phyloP scores from a whole-genome alignment of 2,888 invertebrate genomes.

The Isoperla grammatica region DNA sequence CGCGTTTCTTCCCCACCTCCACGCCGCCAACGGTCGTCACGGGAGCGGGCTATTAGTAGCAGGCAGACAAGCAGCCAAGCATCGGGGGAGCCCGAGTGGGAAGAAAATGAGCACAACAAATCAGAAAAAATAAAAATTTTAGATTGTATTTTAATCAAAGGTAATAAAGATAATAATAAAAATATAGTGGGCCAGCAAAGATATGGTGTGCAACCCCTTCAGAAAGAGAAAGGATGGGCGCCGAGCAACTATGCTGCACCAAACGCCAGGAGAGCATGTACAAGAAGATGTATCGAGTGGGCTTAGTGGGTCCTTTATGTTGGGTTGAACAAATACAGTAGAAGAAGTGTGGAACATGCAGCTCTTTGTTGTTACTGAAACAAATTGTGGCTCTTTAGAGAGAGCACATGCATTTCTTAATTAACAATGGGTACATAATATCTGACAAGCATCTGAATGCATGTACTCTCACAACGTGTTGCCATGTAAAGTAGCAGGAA shows the following conservation, averaged over 20 bases:
- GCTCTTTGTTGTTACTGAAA: conserved; percentile 33
- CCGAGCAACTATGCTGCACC: conserved; percentile 22
- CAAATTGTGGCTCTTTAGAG: conserved; percentile 19
- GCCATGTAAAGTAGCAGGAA: conserved; percentile 20
- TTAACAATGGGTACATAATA: no score
- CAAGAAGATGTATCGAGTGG: conserved; percentile 19
- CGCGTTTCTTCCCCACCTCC: conserved; percentile 94
- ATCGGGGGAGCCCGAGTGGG: conserved; percentile 35
- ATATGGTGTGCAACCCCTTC: conserved; percentile 26
- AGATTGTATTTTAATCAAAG: conserved; percentile 26
- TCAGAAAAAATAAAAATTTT: conserved; percentile 32
- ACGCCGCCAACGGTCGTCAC: conserved; percentile 46
- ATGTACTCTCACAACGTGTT: no score
- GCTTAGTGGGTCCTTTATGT: conserved; percentile 20
- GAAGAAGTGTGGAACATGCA: conserved; percentile 32
- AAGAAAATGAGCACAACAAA: conserved; percentile 35
- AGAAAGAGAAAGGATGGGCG: conserved; percentile 17
- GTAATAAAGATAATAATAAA: conserved; percentile 27
- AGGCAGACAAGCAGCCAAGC: conserved; percentile 38
- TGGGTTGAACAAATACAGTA: conserved; percentile 30
- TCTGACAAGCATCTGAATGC: no score
- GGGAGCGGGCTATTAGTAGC: conserved; percentile 38
- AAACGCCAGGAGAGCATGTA: conserved; percentile 28
- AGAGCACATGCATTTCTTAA: no score
- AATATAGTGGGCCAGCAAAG: conserved; percentile 29